Conservation (phyloP, 2,888 invertebrate species). For the Cantharis rustica region DNA sequence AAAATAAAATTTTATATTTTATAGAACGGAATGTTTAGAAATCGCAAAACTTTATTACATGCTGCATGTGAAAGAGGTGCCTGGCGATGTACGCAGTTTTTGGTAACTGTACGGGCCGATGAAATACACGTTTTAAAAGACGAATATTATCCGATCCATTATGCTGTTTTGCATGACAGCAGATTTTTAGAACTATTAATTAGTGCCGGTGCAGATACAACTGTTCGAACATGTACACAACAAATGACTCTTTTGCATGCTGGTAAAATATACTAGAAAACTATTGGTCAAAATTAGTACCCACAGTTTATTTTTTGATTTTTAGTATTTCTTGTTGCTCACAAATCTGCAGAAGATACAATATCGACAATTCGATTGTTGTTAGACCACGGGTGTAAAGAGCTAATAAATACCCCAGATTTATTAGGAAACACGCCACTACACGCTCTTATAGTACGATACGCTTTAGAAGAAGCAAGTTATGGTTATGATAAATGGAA, state of each 20-base stretch:
- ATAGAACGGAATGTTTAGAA: slow-evolving; percentile 58
- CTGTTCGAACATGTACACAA: slow-evolving; percentile 70
- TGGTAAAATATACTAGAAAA: slow-evolving; percentile 50
- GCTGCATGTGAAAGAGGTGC: slow-evolving; percentile 74
- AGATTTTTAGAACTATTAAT: slow-evolving; percentile 70
- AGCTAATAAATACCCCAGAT: slow-evolving; percentile 74
- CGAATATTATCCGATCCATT: slow-evolving; percentile 79
- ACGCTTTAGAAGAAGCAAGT: slow-evolving; percentile 70
- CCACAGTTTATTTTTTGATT: background rate
- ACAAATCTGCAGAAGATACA: slow-evolving; percentile 73
- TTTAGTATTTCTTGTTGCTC: slow-evolving; percentile 68
- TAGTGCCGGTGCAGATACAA: slow-evolving; percentile 71
- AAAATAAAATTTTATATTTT: slow-evolving; percentile 6
- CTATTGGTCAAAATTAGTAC: background rate
- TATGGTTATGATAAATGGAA: slow-evolving; percentile 74
- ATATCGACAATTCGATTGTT: slow-evolving; percentile 70
- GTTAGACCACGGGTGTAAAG: slow-evolving; percentile 73
- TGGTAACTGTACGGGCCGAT: slow-evolving; percentile 67
- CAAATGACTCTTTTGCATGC: slow-evolving; percentile 73
- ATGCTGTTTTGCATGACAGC: slow-evolving; percentile 73
- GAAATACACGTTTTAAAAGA: slow-evolving; percentile 74
- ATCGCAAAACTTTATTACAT: slow-evolving; percentile 67
- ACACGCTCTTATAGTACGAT: slow-evolving; percentile 67
- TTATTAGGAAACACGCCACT: slow-evolving; percentile 75
- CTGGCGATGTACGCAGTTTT: slow-evolving; percentile 72